A percentile compares a stretch with the other conserved stretches of the same genome.
Evolutionary conservation across 2,113 vertebrate genomes (phyloP).

Genomic region (Thunnus thynnus): DNA sequence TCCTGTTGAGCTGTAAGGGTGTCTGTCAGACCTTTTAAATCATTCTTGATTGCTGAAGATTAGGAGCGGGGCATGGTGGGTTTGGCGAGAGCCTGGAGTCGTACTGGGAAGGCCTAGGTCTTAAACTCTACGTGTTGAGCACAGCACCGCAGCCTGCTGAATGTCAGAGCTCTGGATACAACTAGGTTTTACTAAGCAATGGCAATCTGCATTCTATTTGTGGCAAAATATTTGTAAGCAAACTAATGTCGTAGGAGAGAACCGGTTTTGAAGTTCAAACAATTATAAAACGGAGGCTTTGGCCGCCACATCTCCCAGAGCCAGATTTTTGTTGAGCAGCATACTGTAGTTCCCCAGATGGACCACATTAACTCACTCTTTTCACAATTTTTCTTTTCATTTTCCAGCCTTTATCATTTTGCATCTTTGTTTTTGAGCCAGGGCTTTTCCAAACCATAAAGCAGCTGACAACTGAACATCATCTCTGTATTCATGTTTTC

Average conservation of each 20-base stretch:
- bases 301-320: constrained; percentile 58
- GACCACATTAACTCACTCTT: constrained; percentile 74
- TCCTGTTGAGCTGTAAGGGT: constrained; percentile 57
- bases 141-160: constrained; percentile 26
- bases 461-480: constrained; percentile 63
- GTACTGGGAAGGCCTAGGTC: constrained; percentile 36
- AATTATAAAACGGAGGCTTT: constrained; percentile 69
- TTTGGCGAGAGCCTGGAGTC: constrained; percentile 63
- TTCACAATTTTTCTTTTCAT: constrained; percentile 71
- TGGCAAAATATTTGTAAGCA: constrained; percentile 73
- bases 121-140: constrained; percentile 26
- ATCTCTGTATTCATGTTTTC: constrained; percentile 27
- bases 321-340: constrained; percentile 70
- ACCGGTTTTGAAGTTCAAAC: constrained; percentile 68
- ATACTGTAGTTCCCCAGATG: constrained; percentile 68
- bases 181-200: constrained; percentile 42
- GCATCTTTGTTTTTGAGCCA: constrained; percentile 73
- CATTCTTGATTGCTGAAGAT: constrained; percentile 65
- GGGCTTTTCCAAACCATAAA: constrained; percentile 59
- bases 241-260: constrained; percentile 60
- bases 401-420: constrained; percentile 74
- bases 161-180: constrained; percentile 55
- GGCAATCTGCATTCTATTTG: constrained; percentile 64
- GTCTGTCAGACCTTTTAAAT: constrained; percentile 69
- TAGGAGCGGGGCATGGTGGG: constrained; percentile 43